Base-by-base conservation (phyloP, 2,888 invertebrate genomes). In the Hartigia nigra region DNA sequence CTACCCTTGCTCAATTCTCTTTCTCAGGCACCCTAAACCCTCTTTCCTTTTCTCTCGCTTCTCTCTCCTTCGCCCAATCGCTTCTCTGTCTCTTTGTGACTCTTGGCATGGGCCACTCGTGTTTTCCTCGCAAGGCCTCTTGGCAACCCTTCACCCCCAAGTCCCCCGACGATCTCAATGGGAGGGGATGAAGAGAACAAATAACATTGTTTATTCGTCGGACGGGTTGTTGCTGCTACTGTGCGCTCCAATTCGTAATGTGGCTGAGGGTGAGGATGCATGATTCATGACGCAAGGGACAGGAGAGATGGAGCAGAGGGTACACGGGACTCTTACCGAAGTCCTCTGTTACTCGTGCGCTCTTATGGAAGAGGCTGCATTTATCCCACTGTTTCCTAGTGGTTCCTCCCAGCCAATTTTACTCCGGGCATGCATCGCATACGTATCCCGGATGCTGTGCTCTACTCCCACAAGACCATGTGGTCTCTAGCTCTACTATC, bases 161-260 rank as follows among this genome's bases (percentile, higher is more conserved):
- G 55, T 55, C 55, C 55, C 55, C 23, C 4, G 72, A 1, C 72
- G 72, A 72, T 5, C 34, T 55, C 55, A 55, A 55, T 34, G 72
- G 14, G 72, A 12, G 2, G 31, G 14, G 72, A 72, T 0, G 55
- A 83, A 78, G 83, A 82, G 87, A 86, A 88, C 87, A 87, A 89
- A 90, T 87, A 89, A 88, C 88, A 88, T 89, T 89, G 90, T 89
- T 90, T 89, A 89, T 90, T 90, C 87, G 87, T 82, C 84, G 84
- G 87, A 87, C 84, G 86, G 83, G 81, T 81, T 75, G 80, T 86
- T 82, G 85, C 82, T 55, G 80, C 80, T 79, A 80, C 84, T 83
- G 80, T 82, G 76, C 83, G 85, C 81, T 84, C 84, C 81, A 86
- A 81, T 85, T 85, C 83, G 81, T 82, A 84, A 75, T 70, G 75